Conservation (phyloP, 2,888 invertebrate species). For the Agonopterix heracliana region DNA sequence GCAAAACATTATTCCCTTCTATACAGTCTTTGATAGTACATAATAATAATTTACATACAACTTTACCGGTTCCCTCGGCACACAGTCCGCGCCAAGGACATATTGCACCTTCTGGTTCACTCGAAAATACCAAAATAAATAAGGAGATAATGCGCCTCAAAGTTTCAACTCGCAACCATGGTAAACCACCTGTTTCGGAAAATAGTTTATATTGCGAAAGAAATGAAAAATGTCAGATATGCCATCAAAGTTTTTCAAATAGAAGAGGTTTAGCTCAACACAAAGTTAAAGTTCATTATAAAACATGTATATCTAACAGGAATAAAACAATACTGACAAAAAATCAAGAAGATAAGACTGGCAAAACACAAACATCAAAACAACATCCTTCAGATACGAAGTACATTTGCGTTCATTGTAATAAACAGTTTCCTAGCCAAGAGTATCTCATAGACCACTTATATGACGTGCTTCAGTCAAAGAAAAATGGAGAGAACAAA, state of each 20-base stretch:
- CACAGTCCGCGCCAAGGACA: too few relatives aligned
- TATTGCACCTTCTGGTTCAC: too few relatives aligned
- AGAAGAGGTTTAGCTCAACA: neutral
- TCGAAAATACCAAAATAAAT: too few relatives aligned
- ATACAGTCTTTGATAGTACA: constrained; percentile 23
- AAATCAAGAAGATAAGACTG: neutral
- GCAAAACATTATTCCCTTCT: constrained; percentile 46
- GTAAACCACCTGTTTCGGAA: neutral
- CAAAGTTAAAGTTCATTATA: too few relatives aligned
- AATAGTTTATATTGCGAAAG: too few relatives aligned
- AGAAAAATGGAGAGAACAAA: constrained; percentile 9
- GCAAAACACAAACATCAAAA: constrained; percentile 6
- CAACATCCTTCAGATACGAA: constrained; percentile 9
- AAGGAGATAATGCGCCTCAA: too few relatives aligned
- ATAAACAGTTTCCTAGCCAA: constrained; percentile 33
- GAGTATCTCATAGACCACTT: constrained; percentile 50
- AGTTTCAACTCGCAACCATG: too few relatives aligned
- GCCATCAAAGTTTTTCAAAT: neutral
- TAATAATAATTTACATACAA: constrained; percentile 17
- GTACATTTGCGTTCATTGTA: constrained; percentile 46
- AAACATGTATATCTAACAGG: neutral
- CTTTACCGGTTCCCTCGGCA: neutral
- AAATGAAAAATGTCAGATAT: too few relatives aligned
- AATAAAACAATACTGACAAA: neutral
- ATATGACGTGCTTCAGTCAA: constrained; percentile 39